Evolutionary conservation across 2,888 invertebrate genomes (phyloP), one percentile per base, ranked within the genome.

Genomic region (Melieria picta): DNA sequence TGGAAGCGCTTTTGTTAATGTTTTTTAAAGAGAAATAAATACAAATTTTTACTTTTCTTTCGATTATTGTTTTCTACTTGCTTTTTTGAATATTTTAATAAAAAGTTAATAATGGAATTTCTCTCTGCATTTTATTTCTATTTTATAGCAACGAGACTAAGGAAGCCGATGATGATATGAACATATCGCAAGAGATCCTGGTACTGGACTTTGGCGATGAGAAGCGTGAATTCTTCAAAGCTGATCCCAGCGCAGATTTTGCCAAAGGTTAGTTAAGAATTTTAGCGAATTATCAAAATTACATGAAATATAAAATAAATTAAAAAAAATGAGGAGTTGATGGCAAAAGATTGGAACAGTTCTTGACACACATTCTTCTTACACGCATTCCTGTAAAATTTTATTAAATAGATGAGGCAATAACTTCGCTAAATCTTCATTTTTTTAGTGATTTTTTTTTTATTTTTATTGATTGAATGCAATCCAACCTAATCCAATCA

Each of bases 131-230:
- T 62, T 66, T 69, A 13, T 48, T 64, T 43, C 56, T 47, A 46
- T 43, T 68, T 63, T 42, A 5, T 60, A 86, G 88, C 80, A 93
- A 92, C 80, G 90, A 91, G 75, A 89, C 89, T 46, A 91, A 91
- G 79, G 87, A 90, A 48, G 77, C 82, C 76, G 86, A 86, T 74
- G 90, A 90, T 56, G 91, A 91, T 77, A 96, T 97, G 95, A 97
- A 96, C 77, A 91, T 97, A 75, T 96, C 96, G 58, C 96, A 96
- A 87, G 97, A 97, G 88, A 97, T 97, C 82, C 89, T 97, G 42
- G 97, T 97, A 4, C 88, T 97, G 77, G 97, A 97, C 89, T 95
- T 96, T 81, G 96, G 96, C 65, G 96, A 97, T 88, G 96, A 96
- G 76, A 94, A 94, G 86, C 90, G 90, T 58, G 94, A 94, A 77